Base-by-base conservation (phyloP, 2,888 invertebrate species). In the Eupithecia centaureata region DNA sequence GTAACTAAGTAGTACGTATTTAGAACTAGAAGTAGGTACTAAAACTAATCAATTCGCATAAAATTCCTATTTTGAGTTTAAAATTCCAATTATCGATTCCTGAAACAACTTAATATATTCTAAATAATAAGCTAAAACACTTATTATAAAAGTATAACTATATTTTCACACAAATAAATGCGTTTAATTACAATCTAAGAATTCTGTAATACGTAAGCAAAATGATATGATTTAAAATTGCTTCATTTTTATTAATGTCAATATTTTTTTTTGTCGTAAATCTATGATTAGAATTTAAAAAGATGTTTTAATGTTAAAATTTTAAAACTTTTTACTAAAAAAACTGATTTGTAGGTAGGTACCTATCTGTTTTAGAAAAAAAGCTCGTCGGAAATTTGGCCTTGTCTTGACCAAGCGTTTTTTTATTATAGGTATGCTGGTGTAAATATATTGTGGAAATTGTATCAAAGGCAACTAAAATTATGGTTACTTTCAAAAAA, bases 401-500 rank as follows among this genome's bases (percentile, higher is more conserved):
- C 38, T 51, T 28, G 18, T 22, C n/a, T 10, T 13, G 33, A 33
- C 58, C 35, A 62, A 63, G 60, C 56, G 38, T 64, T 42, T 13
- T 28, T 47, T n/a, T n/a, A n/a, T n/a, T 27, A 47, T 35, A n/a
- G 28, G 38, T n/a, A 47, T 42, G 42, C 42, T 28, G 22, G 56
- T 59, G 42, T 27, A 33, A 54, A 58, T 52, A 57, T 18, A 5
- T 22, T n/a, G 56, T 65, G 22, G 54, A 81, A 80, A 82, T 76
- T 81, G 78, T 79, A 82, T 82, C 78, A 70, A 78, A 81, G 74
- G 74, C 75, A 79, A 80, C 74, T 79, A 80, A 77, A 81, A 77
- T 77, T 72, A 79, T 77, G 58, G 69, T 71, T 80, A 69, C 75
- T 79, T 81, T 88, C 83, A 78, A 88, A 88, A 89, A 88, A 89